Conservation (phyloP, 1,140 invertebrate species). For the Temnothorax nylanderi region DNA sequence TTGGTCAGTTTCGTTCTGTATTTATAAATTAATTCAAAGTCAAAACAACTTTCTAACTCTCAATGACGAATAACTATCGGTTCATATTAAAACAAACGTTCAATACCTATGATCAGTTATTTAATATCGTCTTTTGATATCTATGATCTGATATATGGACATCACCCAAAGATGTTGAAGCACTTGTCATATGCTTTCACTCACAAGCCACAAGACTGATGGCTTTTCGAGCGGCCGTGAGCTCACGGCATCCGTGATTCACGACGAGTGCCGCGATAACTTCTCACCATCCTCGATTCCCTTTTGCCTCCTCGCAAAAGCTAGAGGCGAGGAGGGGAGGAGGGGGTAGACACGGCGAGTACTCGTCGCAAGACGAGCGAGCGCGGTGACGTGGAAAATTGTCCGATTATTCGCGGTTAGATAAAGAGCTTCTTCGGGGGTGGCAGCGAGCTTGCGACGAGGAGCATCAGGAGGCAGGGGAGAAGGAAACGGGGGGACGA, state of each 20-base stretch:
- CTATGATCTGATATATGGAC: not conserved
- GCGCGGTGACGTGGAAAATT: slow-evolving; percentile 81
- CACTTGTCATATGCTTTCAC: not conserved
- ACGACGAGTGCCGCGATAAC: slow-evolving; percentile 57
- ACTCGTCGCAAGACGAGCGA: slow-evolving; percentile 78
- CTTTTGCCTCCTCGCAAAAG: slow-evolving; percentile 57
- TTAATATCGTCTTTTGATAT: not conserved
- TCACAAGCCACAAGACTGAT: slow-evolving; percentile 24
- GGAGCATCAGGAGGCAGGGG: not conserved
- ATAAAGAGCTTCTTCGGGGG: slow-evolving; percentile 78
- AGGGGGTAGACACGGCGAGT: slow-evolving; percentile 41
- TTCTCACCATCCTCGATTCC: slow-evolving; percentile 68
- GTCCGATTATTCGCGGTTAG: slow-evolving; percentile 82
- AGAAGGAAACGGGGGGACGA: not conserved
- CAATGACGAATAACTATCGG: not conserved
- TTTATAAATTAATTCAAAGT: not conserved
- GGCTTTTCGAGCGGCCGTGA: slow-evolving; percentile 7
- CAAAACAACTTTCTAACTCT: not conserved
- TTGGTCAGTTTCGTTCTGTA: not conserved
- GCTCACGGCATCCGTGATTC: slow-evolving; percentile 25
- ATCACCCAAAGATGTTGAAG: not conserved
- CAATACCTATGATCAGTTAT: not conserved
- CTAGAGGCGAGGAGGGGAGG: no score
- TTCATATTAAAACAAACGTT: not conserved
- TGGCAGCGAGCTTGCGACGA: slow-evolving; percentile 43